Conservation (phyloP, 2,888 invertebrate species). For the Xanthia togata region DNA sequence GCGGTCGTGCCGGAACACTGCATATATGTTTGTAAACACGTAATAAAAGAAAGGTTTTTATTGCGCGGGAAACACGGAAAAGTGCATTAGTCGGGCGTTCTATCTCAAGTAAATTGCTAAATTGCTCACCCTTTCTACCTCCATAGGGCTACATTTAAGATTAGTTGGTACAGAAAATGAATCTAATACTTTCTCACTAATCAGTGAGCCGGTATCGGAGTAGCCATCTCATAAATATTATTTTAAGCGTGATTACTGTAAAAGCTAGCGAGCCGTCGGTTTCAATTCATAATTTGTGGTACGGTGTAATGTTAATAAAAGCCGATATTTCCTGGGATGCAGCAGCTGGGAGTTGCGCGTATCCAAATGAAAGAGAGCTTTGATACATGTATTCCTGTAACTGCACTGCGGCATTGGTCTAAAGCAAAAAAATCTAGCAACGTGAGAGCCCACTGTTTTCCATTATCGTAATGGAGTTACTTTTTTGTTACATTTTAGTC, state of each 20-base stretch:
- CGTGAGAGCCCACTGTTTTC: constrained; percentile 86
- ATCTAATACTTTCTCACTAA: constrained; percentile 23
- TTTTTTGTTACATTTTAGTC: constrained; percentile 82
- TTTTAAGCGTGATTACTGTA: constrained; percentile 68
- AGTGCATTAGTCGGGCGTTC: constrained; percentile 67
- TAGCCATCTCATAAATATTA: constrained; percentile 45
- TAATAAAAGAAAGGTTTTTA: constrained; percentile 76
- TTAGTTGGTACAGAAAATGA: constrained; percentile 24
- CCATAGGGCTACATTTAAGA: constrained; percentile 1
- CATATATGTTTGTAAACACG: constrained; percentile 76
- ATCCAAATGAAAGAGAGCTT: constrained; percentile 86
- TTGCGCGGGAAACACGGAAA: constrained; percentile 67
- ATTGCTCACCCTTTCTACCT: constrained; percentile 33
- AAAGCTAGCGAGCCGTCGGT: constrained; percentile 65
- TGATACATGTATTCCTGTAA: constrained; percentile 87
- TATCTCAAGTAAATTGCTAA: constrained; percentile 62
- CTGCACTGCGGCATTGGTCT: constrained; percentile 86
- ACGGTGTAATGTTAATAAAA: constrained; percentile 81
- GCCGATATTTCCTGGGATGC: constrained; percentile 79
- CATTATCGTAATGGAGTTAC: constrained; percentile 87
- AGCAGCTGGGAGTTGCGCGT: constrained; percentile 74
- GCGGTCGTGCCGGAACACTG: constrained; percentile 73
- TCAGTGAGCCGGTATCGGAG: constrained; percentile 19
- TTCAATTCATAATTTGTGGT: constrained; percentile 79
- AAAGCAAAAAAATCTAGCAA: constrained; percentile 80